Conservation (phyloP, 2,888 invertebrate genomes). For the Notodromas monacha region DNA sequence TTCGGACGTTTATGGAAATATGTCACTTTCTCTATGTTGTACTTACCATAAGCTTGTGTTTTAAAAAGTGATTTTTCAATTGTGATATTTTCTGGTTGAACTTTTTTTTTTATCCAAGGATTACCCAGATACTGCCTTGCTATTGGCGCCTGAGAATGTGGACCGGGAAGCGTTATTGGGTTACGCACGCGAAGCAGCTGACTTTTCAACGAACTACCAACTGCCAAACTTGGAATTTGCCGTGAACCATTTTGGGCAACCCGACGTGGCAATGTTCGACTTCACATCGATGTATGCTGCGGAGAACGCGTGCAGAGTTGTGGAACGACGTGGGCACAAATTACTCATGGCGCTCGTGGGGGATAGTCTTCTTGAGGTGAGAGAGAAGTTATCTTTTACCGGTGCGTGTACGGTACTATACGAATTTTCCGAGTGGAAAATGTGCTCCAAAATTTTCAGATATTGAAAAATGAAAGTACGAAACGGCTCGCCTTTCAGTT, state of each 20-base stretch:
- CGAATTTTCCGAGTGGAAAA: too few relatives aligned
- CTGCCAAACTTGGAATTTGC: conserved; percentile 70
- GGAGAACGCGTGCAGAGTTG: conserved; percentile 61
- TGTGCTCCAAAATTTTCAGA: too few relatives aligned
- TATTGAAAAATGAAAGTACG: conserved; percentile 1
- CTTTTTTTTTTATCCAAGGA: conserved; percentile 27
- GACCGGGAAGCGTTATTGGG: conserved; percentile 53
- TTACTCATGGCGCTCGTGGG: conserved; percentile 69
- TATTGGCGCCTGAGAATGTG: conserved; percentile 61
- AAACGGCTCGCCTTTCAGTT: too few relatives aligned
- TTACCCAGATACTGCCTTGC: conserved; percentile 50
- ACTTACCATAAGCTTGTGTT: background rate
- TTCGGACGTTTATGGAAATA: background rate
- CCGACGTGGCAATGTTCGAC: conserved; percentile 93
- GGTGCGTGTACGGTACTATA: too few relatives aligned
- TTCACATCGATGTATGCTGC: conserved; percentile 96
- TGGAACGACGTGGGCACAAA: conserved; percentile 36
- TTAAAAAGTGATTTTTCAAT: too few relatives aligned
- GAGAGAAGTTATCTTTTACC: conserved; percentile 6
- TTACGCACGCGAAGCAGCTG: conserved; percentile 78
- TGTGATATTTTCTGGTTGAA: too few relatives aligned
- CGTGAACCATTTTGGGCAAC: conserved; percentile 83
- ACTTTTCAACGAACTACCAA: conserved; percentile 59
- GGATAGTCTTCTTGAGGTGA: conserved; percentile 65
- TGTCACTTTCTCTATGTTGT: conserved; percentile 6